phyloP scores from a whole-genome alignment of 2,797 vertebrate species.

The Scolopax bukidnonensis region DNA sequence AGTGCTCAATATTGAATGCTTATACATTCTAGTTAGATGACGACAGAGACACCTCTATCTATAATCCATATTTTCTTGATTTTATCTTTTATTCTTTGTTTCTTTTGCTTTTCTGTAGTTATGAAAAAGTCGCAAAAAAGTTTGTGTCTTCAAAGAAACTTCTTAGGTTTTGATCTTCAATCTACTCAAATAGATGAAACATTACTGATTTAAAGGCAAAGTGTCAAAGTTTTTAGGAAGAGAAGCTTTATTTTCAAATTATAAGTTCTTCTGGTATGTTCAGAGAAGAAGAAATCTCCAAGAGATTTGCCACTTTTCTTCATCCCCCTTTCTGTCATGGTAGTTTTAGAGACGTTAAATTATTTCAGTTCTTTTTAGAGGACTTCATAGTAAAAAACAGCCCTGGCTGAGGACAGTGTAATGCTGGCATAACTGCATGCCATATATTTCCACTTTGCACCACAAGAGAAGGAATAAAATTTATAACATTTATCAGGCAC shows the following conservation, averaged over 20 bases:
- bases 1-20: neutral
- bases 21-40: neutral
- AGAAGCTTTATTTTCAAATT: neutral
- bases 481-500: neutral
- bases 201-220: neutral
- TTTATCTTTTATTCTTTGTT: neutral
- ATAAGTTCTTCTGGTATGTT: neutral
- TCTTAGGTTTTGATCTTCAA: neutral
- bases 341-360: neutral
- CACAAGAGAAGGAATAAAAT: conserved; percentile 5
- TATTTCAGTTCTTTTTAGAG: neutral
- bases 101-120: neutral
- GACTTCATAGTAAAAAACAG: neutral
- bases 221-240: neutral
- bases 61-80: neutral
- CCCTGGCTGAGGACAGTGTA: neutral
- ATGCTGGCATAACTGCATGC: neutral
- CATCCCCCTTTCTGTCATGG: neutral
- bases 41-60: neutral
- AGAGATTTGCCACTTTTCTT: neutral
- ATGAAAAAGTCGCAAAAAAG: neutral
- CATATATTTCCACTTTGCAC: conserved; percentile 32
- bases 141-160: neutral
- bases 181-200: neutral
- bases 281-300: neutral